Conservation (phyloP, 2,797 vertebrate genomes). For the Oreortyx pictus region DNA sequence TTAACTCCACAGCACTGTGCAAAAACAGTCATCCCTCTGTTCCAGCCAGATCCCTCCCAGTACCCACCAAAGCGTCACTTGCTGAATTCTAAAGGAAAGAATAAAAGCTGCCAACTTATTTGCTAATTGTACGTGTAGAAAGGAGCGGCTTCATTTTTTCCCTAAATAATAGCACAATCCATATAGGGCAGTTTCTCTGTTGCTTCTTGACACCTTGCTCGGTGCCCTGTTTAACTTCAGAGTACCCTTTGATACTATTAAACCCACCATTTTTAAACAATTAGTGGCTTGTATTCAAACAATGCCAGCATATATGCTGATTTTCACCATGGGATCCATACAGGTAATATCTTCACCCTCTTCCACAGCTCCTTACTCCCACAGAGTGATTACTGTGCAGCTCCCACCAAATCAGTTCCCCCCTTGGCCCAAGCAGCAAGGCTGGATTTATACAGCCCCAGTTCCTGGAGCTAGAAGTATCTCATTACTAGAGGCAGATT, state of each 20-base stretch:
- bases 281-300: not conserved
- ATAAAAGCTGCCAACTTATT: not conserved
- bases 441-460: not conserved
- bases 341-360: not conserved
- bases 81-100: not conserved
- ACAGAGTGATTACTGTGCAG: not conserved
- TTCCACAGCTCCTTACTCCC: not conserved
- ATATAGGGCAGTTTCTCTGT: not conserved
- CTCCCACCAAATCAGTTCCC: not conserved
- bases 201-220: not conserved
- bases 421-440: rapidly evolving
- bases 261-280: not conserved
- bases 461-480: not conserved
- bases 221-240: not conserved
- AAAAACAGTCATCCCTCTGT: not conserved
- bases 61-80: not conserved
- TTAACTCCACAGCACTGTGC: not conserved
- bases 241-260: not conserved
- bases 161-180: not conserved
- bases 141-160: not conserved
- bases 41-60: not conserved
- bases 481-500: not conserved
- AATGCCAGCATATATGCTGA: not conserved
- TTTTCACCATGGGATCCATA: not conserved
- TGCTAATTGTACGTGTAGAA: not conserved